Base-by-base conservation (phyloP, 2,113 vertebrate species). In the Charadrius vociferus region DNA sequence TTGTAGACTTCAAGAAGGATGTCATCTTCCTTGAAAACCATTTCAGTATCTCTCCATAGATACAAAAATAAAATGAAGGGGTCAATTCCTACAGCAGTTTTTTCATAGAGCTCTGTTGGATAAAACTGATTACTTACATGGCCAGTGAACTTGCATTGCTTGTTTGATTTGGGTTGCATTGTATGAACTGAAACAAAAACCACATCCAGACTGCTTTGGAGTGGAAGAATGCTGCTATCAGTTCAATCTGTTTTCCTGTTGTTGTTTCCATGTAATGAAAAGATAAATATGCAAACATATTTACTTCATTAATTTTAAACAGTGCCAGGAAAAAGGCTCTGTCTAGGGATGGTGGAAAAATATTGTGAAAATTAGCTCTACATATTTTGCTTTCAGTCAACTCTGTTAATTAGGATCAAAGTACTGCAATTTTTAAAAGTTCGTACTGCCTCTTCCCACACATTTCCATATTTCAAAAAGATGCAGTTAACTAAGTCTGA, bases 281-380 rank as follows among this genome's bases (percentile, higher is more conserved):
- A 96, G 88, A 94, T 97, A 97, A 97, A 97, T 96, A 97, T 97
- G 91, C 94, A 95, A 97, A 96, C 94, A 97, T 95, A 89, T 97
- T 97, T 97, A 95, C 97, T 95, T 95, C 94, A 95, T 97, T 97
- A 96, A 96, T 97, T 97, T 97, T 97, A 95, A 97, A 95, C 81
- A 95, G 93, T 94, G 95, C 93, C 95, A 95, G 84, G 86, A 89
- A 97, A 97, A 95, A 94, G 62, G 30, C 47, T 78, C 95, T 97
- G 88, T 95, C 96, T 96, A 90, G 90, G 88, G 90, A 95, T 96
- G 92, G 96, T 94, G 62, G 82, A 86, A 93, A 96, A 97, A 97
- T 94, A 96, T 96, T 92, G 94, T 94, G 95, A 97, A 93, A 97
- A 97, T 94, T 93, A 97, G 93, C 86, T 97, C 79, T 94, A 89